A percentile compares a stretch with the other conserved stretches of the same genome.
Conservation (phyloP, 2,888 invertebrate species). For the Xestia rhomboidea region DNA sequence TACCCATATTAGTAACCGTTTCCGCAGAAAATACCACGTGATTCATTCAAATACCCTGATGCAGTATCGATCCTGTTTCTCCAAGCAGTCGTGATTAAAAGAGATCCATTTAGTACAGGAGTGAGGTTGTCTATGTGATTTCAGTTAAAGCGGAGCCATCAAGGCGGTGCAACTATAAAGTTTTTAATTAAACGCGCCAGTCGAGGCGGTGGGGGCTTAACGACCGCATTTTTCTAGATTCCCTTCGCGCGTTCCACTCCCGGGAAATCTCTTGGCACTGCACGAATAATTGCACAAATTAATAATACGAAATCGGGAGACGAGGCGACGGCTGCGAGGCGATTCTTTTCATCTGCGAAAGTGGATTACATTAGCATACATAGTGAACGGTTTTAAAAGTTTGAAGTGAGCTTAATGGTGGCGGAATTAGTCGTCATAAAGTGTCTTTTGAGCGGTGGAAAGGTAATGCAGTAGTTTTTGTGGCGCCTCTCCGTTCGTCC, state of each 20-base stretch:
- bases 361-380: constrained; percentile 79
- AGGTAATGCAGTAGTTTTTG: constrained; percentile 71
- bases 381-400: constrained; percentile 69
- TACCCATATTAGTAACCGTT: constrained; percentile 58
- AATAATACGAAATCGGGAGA: constrained; percentile 84
- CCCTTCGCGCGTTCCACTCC: constrained; percentile 80
- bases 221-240: constrained; percentile 87
- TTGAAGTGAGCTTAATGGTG: constrained; percentile 69
- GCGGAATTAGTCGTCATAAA: constrained; percentile 69
- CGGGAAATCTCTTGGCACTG: constrained; percentile 84
- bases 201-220: constrained; percentile 80
- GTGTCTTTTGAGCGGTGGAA: constrained; percentile 57
- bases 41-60: constrained; percentile 49
- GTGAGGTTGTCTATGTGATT: constrained; percentile 70
- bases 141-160: constrained; percentile 71
- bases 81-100: constrained; percentile 44
- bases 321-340: constrained; percentile 67
- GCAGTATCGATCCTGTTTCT: constrained; percentile 39
- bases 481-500: constrained; percentile 50
- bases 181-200: constrained; percentile 87
- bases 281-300: constrained; percentile 86
- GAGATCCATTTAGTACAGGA: constrained; percentile 59
- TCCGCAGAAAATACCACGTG: constrained; percentile 49
- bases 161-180: constrained; percentile 83
- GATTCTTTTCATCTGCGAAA: constrained; percentile 77